phyloP scores from a whole-genome alignment of 2,888 invertebrate species.

The Chrysolina haemoptera region DNA sequence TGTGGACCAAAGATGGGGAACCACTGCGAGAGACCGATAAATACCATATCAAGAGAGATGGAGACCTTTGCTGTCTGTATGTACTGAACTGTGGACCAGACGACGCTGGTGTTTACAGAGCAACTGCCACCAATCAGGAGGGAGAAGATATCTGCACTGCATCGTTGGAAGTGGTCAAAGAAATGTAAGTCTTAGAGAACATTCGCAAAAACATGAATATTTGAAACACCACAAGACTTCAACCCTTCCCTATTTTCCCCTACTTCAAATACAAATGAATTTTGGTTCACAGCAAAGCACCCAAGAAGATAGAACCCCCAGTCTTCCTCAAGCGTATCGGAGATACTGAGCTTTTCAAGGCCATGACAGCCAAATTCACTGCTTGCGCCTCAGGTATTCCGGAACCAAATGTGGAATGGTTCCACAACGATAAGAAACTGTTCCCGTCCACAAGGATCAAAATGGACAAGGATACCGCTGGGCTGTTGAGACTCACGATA shows the following conservation, averaged over 20 bases:
- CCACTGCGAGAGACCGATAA: slow-evolving; percentile 80
- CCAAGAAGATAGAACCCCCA: slow-evolving; percentile 86
- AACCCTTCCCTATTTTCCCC: no score
- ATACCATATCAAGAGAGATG: slow-evolving; percentile 83
- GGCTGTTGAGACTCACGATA: slow-evolving; percentile 87
- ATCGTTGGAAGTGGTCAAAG: slow-evolving; percentile 83
- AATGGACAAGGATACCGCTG: slow-evolving; percentile 87
- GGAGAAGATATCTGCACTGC: slow-evolving; percentile 85
- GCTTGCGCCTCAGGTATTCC: slow-evolving; percentile 91
- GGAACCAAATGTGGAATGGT: slow-evolving; percentile 91
- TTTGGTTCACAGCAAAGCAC: slow-evolving; percentile 75
- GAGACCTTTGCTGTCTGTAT: slow-evolving; percentile 84
- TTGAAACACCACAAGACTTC: no score
- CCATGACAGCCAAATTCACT: slow-evolving; percentile 94
- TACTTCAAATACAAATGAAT: no score
- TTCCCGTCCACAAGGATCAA: slow-evolving; percentile 87
- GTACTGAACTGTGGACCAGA: slow-evolving; percentile 78
- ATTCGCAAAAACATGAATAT: neutral
- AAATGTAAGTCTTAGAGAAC: slow-evolving; percentile 77
- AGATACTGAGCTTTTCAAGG: slow-evolving; percentile 88
- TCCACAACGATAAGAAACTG: slow-evolving; percentile 83
- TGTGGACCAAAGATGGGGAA: slow-evolving; percentile 89
- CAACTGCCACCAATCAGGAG: slow-evolving; percentile 85
- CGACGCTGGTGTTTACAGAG: slow-evolving; percentile 84
- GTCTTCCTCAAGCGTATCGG: slow-evolving; percentile 91